Evolutionary conservation across 2,888 invertebrate genomes (phyloP).

Genomic region (Alsophila aescularia): DNA sequence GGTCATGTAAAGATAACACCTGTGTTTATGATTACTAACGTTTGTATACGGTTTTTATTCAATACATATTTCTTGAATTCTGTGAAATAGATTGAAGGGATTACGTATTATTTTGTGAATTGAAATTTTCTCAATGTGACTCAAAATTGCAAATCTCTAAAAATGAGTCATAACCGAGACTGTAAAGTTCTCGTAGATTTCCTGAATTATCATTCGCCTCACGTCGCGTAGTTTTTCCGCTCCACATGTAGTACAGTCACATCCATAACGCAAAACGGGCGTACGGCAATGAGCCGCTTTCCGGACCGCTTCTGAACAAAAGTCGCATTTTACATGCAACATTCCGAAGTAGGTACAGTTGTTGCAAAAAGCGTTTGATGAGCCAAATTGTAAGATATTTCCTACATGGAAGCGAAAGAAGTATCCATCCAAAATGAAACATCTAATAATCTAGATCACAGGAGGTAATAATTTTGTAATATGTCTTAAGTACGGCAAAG

Average conservation of each 20-base stretch:
- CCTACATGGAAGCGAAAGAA: too few relatives aligned
- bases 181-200: conserved; percentile 27
- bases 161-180: conserved; percentile 12
- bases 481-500: too few relatives aligned
- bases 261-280: conserved; percentile 37
- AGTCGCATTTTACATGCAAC: conserved; percentile 66
- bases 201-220: conserved; percentile 38
- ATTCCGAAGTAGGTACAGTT: conserved; percentile 44
- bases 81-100: too few relatives aligned
- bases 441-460: too few relatives aligned
- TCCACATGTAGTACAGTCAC: conserved; percentile 39
- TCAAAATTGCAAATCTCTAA: background rate
- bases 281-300: conserved; percentile 42
- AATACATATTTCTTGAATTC: too few relatives aligned
- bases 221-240: conserved; percentile 36
- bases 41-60: background rate
- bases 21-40: too few relatives aligned
- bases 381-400: background rate
- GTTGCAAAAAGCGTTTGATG: conserved; percentile 13
- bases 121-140: too few relatives aligned
- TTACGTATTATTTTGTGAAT: too few relatives aligned
- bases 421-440: too few relatives aligned
- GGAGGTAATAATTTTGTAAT: too few relatives aligned
- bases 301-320: conserved; percentile 46
- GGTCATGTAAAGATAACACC: too few relatives aligned